phyloP scores from a whole-genome alignment of 2,113 vertebrate species.

The Camelus dromedarius region DNA sequence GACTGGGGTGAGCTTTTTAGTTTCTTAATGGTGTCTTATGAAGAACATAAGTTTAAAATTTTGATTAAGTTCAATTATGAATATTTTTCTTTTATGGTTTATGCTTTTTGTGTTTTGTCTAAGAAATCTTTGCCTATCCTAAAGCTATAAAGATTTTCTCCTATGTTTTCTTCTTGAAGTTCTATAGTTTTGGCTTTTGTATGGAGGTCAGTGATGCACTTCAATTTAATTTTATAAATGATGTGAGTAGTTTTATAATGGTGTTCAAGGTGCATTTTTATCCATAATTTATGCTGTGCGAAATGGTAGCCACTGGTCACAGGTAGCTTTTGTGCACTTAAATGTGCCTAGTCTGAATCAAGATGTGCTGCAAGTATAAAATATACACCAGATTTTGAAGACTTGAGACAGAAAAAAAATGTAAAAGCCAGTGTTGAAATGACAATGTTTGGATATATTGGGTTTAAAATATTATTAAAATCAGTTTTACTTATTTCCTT shows the following conservation, averaged over 20 bases:
- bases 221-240: not conserved
- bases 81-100: not conserved
- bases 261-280: not conserved
- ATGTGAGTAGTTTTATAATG: not conserved
- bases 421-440: not conserved
- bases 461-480: not conserved
- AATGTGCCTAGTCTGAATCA: not conserved
- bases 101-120: not conserved
- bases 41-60: not conserved
- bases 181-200: not conserved
- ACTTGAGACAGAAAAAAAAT: not conserved
- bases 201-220: not conserved
- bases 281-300: not conserved
- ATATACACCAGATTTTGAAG: accelerated
- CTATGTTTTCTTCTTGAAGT: not conserved
- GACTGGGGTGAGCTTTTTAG: not conserved
- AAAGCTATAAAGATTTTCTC: not conserved
- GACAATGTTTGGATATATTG: not conserved
- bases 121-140: not conserved
- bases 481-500: not conserved
- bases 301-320: not conserved
- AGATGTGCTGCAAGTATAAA: not conserved
- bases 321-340: not conserved
- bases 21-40: not conserved
- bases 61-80: not conserved